Evolutionary conservation across 1,140 invertebrate species (phyloP).

Genomic region (Laodelphax striatellus): DNA sequence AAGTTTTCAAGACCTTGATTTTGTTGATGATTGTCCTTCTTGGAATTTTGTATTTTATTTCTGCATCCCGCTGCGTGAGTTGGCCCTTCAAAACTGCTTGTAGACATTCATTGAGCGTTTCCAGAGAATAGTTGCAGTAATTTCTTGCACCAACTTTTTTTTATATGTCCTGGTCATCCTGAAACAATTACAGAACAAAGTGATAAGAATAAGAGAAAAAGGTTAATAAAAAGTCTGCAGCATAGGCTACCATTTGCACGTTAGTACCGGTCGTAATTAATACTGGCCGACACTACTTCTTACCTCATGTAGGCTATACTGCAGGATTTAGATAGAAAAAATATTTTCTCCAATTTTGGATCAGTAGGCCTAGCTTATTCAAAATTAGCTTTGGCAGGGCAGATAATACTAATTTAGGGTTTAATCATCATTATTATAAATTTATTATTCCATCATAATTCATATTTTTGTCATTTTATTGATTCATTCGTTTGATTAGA

Average conservation of each 20-base stretch:
- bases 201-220: background rate
- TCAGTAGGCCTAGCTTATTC: background rate
- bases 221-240: background rate
- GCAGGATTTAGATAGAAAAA: background rate
- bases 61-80: constrained; percentile 14
- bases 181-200: constrained; percentile 4
- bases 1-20: constrained; percentile 5
- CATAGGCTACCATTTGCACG: background rate
- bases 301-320: background rate
- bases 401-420: background rate
- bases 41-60: constrained; percentile 12
- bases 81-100: background rate
- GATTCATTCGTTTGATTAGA: background rate
- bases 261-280: too few relatives aligned
- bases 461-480: background rate
- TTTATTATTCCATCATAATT: background rate
- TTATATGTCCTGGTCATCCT: constrained; percentile 12
- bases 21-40: constrained; percentile 16
- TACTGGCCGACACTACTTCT: background rate
- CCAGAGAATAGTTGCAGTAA: constrained; percentile 11
- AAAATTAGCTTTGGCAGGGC: background rate
- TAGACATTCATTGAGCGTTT: constrained; percentile 5
- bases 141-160: constrained; percentile 9
- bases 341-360: background rate
- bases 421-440: background rate